Percentiles rank a stretch among this genome's conserved stretches.
These are phyloP conservation scores for Aquatica leii DNA, from an alignment of 2,888 invertebrate species.

Conservation along the genomic window DNA sequence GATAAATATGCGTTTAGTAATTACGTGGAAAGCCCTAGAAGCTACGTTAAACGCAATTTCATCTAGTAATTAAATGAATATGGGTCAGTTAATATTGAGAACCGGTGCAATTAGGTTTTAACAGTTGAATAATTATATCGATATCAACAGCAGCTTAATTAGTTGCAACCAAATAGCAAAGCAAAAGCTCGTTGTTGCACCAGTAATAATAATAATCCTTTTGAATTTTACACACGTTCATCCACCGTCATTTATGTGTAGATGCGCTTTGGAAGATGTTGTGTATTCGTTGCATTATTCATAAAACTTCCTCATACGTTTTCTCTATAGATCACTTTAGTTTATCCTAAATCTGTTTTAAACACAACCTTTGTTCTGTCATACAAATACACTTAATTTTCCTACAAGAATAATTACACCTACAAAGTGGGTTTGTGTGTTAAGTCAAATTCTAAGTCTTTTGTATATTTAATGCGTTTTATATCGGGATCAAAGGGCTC, in stretches of 20 bases:
- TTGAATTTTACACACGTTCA: slow-evolving; percentile 14
- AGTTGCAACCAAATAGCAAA: neutral
- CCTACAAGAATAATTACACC: no score
- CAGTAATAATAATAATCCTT: slow-evolving; percentile 16
- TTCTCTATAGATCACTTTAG: slow-evolving; percentile 25
- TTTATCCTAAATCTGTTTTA: slow-evolving; percentile 26
- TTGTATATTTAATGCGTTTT: no score
- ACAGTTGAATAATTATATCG: slow-evolving; percentile 31
- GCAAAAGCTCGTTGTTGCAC: neutral
- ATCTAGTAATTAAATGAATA: slow-evolving; percentile 26
- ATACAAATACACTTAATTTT: no score
- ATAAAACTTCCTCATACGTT: slow-evolving; percentile 26
- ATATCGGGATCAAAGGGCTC: no score
- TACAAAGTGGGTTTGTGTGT: no score
- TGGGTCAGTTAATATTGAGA: slow-evolving; percentile 28
- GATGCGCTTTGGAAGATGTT: slow-evolving; percentile 22
- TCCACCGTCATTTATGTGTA: slow-evolving; percentile 12
- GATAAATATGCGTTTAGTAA: slow-evolving; percentile 16
- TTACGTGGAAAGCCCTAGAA: slow-evolving; percentile 13
- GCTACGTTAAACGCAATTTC: slow-evolving; percentile 18
- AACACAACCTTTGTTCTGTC: slow-evolving; percentile 11
- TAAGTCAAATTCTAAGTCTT: no score
- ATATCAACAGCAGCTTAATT: slow-evolving; percentile 12
- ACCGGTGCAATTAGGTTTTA: slow-evolving; percentile 25
- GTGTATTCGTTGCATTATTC: slow-evolving; percentile 31